A percentile compares a stretch with the other conserved stretches of the same genome.
These are phyloP conservation scores for Acronicta psi DNA, from an alignment of 2,888 invertebrate genomes.

Conservation along the genomic window DNA sequence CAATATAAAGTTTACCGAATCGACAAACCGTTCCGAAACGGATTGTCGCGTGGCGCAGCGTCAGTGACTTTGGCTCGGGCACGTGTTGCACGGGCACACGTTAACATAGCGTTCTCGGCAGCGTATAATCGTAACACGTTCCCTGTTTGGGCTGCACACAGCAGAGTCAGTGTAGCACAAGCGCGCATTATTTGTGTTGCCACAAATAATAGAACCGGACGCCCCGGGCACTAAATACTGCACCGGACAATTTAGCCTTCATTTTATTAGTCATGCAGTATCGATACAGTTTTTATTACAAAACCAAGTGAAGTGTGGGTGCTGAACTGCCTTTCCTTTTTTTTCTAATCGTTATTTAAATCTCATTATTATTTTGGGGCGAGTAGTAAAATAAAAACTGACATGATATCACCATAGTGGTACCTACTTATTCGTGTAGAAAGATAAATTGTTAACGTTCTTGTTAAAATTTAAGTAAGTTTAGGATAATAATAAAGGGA, in stretches of 20 bases:
- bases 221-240: conserved; percentile 17
- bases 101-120: conserved; percentile 33
- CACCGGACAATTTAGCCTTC: neutral
- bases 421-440: no score
- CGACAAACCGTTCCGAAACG: conserved; percentile 51
- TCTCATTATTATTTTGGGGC: no score
- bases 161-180: neutral
- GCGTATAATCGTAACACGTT: conserved; percentile 43
- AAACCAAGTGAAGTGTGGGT: neutral
- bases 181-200: conserved; percentile 24
- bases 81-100: conserved; percentile 51
- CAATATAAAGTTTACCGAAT: conserved; percentile 54
- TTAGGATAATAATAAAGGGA: no score
- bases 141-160: conserved; percentile 18
- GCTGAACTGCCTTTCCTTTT: no score
- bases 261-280: conserved; percentile 1
- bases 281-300: conserved; percentile 1
- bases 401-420: no score
- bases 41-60: conserved; percentile 44
- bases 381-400: no score
- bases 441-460: no score
- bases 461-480: no score
- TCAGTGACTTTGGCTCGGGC: conserved; percentile 37
- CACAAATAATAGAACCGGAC: conserved; percentile 29
- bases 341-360: no score